These are phyloP conservation scores for Myotis davidii DNA, from an alignment of 2,113 vertebrate species.

Conservation along the genomic window DNA sequence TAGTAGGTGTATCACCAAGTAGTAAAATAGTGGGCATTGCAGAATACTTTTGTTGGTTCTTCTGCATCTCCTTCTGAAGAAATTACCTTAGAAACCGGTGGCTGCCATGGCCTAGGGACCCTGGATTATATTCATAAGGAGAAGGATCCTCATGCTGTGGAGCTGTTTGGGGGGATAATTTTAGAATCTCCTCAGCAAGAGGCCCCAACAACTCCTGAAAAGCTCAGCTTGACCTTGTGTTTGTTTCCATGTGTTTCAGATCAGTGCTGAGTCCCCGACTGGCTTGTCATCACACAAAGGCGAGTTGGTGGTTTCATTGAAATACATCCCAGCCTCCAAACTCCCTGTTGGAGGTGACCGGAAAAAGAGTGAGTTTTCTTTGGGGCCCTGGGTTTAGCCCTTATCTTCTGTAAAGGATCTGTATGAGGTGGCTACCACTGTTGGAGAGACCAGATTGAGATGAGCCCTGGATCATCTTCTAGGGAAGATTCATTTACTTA, in stretches of 20 bases:
- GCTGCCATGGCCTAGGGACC: not conserved
- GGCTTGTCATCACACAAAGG: slow-evolving; percentile 88
- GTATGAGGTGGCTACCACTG: not conserved
- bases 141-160: not conserved
- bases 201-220: not conserved
- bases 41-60: not conserved
- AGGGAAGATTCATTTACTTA: slow-evolving; percentile 6
- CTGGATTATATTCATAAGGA: not conserved
- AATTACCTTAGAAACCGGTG: not conserved
- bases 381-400: slow-evolving; percentile 1
- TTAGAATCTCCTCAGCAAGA: not conserved
- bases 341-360: slow-evolving; percentile 70
- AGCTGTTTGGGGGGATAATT: slow-evolving; percentile 9
- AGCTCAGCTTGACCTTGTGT: slow-evolving; percentile 52
- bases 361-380: slow-evolving; percentile 84
- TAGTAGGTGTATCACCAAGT: not conserved
- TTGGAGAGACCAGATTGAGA: not conserved
- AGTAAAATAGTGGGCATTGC: not conserved
- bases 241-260: slow-evolving; percentile 78
- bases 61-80: slow-evolving; percentile 20
- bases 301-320: slow-evolving; percentile 95
- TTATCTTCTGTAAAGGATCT: not conserved
- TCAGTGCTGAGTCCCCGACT: slow-evolving; percentile 65
- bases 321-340: slow-evolving; percentile 90
- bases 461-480: not conserved